Evolutionary conservation across 2,888 invertebrate species (phyloP), one percentile per base, ranked within the genome.

Genomic region (Pemphredon lugubris): DNA sequence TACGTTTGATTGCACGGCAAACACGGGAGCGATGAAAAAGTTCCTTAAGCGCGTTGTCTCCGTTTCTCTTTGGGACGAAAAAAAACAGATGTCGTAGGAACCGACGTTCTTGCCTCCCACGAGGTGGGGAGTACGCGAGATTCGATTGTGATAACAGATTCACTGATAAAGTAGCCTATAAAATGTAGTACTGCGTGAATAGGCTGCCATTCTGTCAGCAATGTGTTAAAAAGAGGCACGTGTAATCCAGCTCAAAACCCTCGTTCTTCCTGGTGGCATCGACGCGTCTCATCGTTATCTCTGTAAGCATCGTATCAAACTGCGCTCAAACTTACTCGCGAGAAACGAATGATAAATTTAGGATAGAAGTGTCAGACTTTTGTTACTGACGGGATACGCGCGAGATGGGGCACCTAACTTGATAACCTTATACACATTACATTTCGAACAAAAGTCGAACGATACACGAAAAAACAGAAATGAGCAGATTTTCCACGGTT

Each of bases 131-230:
- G 16, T 64, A 50, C 37, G 47, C 47, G 59, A 67, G 68, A 70
- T 73, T 70, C 48, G 47, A 37, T 44, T 16, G 70, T 74, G 84
- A 85, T 85, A 84, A 78, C 73, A 73, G 40, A 61, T 57, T 48
- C 54, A 32, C 81, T 84, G 86, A 86, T 86, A 86, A 85, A 86
- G 71, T 54, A 45, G 68, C 77, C 48, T 86, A 86, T 86, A 86
- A 84, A 83, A 80, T 81, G 69, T 75, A 77, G 76, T 68, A 77
- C 79, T 55, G 48, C 64, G 51, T 70, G 48, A 67, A 72, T 66
- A 61, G 50, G 45, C 55, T 74, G 23, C 54, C 72, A 79, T 59
- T 77, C 51, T 45, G 66, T 54, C 50, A 71, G 72, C 71, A 73
- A 81, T 82, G 77, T 34, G 44, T 51, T 81, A 70, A 68, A 74